These are phyloP conservation scores for Campoletis raptor DNA, from an alignment of 2,888 invertebrate species.

Conservation along the genomic window DNA sequence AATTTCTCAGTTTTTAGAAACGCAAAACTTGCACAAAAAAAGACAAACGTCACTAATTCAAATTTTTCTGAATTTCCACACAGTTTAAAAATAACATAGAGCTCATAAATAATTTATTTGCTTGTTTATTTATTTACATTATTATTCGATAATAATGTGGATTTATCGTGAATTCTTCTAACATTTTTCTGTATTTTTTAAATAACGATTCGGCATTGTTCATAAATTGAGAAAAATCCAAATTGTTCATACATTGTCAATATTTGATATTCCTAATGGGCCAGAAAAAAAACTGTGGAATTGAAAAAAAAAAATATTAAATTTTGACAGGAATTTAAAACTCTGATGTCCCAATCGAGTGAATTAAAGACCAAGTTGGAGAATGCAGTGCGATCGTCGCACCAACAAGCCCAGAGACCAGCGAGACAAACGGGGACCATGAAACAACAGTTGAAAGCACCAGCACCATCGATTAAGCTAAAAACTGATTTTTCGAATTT, in stretches of 20 bases:
- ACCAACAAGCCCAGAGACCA: conserved; percentile 87
- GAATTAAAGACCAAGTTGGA: conserved; percentile 94
- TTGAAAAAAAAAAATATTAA: not conserved
- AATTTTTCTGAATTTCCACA: too few relatives aligned
- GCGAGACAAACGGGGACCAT: conserved; percentile 80
- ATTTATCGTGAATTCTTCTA: not conserved
- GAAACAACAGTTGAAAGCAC: conserved; percentile 81
- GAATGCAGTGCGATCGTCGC: conserved; percentile 91
- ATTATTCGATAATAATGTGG: too few relatives aligned
- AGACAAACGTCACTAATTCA: too few relatives aligned
- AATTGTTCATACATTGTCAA: not conserved
- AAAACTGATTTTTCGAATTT: conserved; percentile 98
- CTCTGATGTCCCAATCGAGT: conserved; percentile 93
- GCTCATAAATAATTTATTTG: too few relatives aligned
- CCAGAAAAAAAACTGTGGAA: not conserved
- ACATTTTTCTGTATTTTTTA: too few relatives aligned
- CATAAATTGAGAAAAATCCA: not conserved
- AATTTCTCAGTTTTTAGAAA: too few relatives aligned
- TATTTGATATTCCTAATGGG: not conserved
- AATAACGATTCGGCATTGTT: too few relatives aligned
- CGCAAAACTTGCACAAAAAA: too few relatives aligned
- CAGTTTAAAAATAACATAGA: too few relatives aligned
- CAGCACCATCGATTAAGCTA: conserved; percentile 93
- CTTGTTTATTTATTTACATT: too few relatives aligned
- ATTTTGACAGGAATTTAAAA: conserved; percentile 92